Evolutionary conservation across 2,113 vertebrate species (phyloP).

Genomic region (Passer domesticus): DNA sequence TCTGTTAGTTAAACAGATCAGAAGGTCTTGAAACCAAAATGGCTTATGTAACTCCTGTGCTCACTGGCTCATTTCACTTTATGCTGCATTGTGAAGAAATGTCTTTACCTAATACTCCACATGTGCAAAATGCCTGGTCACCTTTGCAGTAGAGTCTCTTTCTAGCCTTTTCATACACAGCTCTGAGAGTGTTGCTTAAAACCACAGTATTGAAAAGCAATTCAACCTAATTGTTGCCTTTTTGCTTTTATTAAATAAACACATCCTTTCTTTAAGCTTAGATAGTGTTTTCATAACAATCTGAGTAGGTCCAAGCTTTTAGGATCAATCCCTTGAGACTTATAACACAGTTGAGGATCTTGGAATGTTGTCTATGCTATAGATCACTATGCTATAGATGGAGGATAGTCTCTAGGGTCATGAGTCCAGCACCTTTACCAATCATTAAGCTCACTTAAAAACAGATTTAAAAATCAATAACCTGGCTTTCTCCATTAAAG

Average conservation of each 20-base stretch:
- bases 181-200: neutral
- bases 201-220: neutral
- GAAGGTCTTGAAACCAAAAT: neutral
- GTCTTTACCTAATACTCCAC: neutral
- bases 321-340: neutral
- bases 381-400: constrained; percentile 5
- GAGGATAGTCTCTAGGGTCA: neutral
- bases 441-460: constrained; percentile 25
- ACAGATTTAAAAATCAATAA: constrained; percentile 44
- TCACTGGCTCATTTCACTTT: constrained; percentile 14
- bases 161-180: neutral
- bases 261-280: neutral
- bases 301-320: neutral
- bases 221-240: neutral
- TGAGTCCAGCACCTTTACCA: constrained; percentile 25
- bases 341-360: neutral
- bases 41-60: constrained; percentile 33
- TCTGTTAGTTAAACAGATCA: constrained; percentile 42
- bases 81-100: constrained; percentile 29
- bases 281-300: neutral
- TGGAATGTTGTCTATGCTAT: neutral
- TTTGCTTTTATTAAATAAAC: neutral
- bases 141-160: neutral
- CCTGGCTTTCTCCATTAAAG: neutral
- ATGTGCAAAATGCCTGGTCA: neutral